These are phyloP conservation scores for Notechis scutatus DNA, from an alignment of 2,113 vertebrate species.

Conservation along the genomic window DNA sequence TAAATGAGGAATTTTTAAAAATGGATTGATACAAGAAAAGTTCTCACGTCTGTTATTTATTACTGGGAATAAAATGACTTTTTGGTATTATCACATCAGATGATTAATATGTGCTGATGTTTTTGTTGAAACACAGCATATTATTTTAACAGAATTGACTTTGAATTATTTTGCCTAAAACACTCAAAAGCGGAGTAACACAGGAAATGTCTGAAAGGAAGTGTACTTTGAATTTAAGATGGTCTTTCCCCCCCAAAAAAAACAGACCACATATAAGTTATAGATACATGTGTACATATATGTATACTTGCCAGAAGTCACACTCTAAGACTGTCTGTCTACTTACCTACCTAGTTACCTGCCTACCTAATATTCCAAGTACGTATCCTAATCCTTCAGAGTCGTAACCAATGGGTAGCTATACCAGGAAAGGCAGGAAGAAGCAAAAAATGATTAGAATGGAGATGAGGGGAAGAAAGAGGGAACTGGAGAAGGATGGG, in stretches of 20 bases:
- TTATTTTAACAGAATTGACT: not conserved
- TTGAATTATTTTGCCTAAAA: not conserved
- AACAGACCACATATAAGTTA: not conserved
- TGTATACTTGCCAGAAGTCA: not conserved
- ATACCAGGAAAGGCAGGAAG: not conserved
- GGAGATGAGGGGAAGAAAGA: not conserved
- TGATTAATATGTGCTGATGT: not conserved
- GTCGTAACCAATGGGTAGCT: not conserved
- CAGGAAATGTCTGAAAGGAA: not conserved
- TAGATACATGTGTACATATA: not conserved
- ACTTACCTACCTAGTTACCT: not conserved
- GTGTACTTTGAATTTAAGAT: not conserved
- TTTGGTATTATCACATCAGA: not conserved
- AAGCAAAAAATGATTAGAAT: not conserved
- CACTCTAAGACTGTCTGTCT: not conserved
- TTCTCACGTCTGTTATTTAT: not conserved
- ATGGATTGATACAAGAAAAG: not conserved
- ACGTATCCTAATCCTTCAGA: not conserved
- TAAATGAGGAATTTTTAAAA: not conserved
- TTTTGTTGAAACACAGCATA: not conserved
- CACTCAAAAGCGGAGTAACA: not conserved
- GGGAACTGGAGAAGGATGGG: not conserved
- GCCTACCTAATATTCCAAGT: not conserved
- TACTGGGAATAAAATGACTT: not conserved
- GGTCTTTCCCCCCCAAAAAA: not conserved